Conservation (phyloP, 1,140 invertebrate genomes). For the Acromyrmex echinatior region DNA sequence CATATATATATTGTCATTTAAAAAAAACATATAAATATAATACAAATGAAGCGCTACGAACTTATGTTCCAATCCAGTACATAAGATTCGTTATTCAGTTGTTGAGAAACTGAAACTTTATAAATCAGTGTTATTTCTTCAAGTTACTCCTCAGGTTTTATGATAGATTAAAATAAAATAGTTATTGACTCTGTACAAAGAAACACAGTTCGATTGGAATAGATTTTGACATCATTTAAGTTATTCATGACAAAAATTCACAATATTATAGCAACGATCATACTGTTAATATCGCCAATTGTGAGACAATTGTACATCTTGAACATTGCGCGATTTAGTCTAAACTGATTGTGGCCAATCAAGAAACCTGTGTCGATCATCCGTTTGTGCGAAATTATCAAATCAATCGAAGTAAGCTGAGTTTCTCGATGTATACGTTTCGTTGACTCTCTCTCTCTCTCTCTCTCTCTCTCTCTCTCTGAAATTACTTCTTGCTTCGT, state of each 20-base stretch:
- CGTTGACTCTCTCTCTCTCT: too few species aligned
- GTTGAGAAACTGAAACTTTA: too few species aligned
- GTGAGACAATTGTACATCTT: constrained; percentile 6
- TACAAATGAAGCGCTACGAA: too few species aligned
- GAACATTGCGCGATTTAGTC: constrained; percentile 24
- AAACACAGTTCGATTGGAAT: background rate
- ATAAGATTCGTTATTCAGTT: too few species aligned
- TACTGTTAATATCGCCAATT: constrained; percentile 21
- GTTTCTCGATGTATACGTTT: background rate
- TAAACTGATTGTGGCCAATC: constrained; percentile 45
- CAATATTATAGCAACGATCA: background rate
- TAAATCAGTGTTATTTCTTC: background rate
- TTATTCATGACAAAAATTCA: background rate
- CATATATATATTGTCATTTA: too few species aligned
- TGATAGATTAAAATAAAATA: background rate
- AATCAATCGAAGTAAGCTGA: constrained; percentile 16
- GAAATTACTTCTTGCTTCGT: background rate
- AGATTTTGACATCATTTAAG: background rate
- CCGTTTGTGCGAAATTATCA: constrained; percentile 31
- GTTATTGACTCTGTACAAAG: background rate
- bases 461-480: background rate
- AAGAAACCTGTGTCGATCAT: constrained; percentile 29
- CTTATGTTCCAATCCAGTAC: too few species aligned
- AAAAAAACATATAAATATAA: too few species aligned
- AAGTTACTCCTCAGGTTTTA: background rate